Base-by-base conservation (phyloP, 2,888 invertebrate species). In the Drosophila suboccidentalis region DNA sequence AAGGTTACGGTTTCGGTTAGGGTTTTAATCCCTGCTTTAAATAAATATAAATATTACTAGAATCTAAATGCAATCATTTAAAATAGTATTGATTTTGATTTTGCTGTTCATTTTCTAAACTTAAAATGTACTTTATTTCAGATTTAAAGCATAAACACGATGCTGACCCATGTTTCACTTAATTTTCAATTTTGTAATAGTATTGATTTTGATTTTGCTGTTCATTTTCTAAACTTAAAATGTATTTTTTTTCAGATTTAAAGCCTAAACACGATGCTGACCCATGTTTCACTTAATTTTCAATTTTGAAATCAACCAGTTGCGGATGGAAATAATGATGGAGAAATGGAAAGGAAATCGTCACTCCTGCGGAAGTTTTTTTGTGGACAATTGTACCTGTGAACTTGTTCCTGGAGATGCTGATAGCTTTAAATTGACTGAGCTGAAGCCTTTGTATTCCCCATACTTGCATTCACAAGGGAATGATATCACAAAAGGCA, bases 331-430 rank as follows among this genome's bases (percentile, higher is more conserved):
- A 49, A 17, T 34, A 50, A 50, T n/a, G 19, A 50, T 50, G 50
- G 34, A 50, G 11, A 36, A 50, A 36, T 50, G 19, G 4, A 13
- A 0, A 22, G 29, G n/a, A 36, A 36, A 36, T 13, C 50, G 50
- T 36, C 13, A 13, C 29, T 50, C 50, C 9, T 50, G 50, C 9
- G 36, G 36, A 19, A 50, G 50, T 19, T 36, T 15, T 15, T 51
- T 51, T 39, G 51, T 43, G n/a, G 19, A 36, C 9, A 22, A 36
- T 13, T 50, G 50, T 36, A 50, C 22, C 13, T 50, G 50, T 36
- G 22, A 22, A 19, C 17, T 17, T 2, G 29, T 22, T 15, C 6
- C 43, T 11, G 13, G 5, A 22, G 22, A 15, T 22, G 3, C 17
- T 0, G 3, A 36, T 22, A 26, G 17, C 8, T 4, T 17, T 19